phyloP scores from a whole-genome alignment of 2,113 vertebrate species.

The Dryoscopus gambensis region DNA sequence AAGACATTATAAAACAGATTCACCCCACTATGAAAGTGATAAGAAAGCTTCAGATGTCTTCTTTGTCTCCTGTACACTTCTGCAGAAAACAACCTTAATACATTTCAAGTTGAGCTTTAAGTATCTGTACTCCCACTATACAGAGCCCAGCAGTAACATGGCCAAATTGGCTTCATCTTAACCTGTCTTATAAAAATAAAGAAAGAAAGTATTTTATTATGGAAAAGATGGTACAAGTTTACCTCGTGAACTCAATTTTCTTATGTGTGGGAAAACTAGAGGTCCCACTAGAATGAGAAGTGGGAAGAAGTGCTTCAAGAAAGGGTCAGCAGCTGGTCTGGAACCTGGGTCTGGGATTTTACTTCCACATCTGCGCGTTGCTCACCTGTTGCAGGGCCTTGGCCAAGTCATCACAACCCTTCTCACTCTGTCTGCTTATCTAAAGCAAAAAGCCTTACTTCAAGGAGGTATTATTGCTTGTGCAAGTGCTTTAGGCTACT shows the following conservation, averaged over 20 bases:
- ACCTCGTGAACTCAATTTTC: not conserved
- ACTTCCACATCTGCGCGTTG: not conserved
- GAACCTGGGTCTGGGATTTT: not conserved
- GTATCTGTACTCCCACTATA: not conserved
- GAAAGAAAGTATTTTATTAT: not conserved
- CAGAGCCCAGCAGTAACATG: not conserved
- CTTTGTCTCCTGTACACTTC: not conserved
- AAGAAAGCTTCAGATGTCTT: not conserved
- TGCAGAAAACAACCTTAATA: not conserved
- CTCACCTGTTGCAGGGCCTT: not conserved
- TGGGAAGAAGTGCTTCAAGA: not conserved
- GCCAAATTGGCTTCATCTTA: not conserved
- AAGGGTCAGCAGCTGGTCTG: not conserved
- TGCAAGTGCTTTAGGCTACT: not conserved
- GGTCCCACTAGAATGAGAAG: not conserved
- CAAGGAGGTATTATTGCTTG: not conserved
- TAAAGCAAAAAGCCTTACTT: not conserved
- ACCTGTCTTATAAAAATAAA: not conserved
- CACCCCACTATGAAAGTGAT: not conserved
- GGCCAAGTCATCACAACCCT: not conserved
- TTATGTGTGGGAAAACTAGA: not conserved
- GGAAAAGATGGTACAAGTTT: not conserved
- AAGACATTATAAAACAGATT: not conserved
- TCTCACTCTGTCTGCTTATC: not conserved
- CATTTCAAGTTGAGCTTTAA: not conserved